Evolutionary conservation across 2,797 vertebrate genomes (phyloP).

Genomic region (Rhabdomys pumilio): DNA sequence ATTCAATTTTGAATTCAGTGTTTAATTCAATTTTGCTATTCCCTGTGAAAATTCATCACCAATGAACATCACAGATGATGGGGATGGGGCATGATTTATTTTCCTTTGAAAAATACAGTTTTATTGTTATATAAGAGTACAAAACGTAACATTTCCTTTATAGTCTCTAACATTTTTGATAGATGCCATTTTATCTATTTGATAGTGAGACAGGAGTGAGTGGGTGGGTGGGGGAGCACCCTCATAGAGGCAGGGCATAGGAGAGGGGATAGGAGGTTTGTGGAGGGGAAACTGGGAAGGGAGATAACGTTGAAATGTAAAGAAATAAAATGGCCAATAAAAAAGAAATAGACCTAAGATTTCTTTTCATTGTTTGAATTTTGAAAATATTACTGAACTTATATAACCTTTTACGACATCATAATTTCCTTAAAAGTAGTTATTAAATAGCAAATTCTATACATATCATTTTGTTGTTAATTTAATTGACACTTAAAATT

Average conservation of each 20-base stretch:
- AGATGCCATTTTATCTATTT: neutral
- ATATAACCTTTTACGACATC: neutral
- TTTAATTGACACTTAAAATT: neutral
- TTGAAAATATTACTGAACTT: neutral
- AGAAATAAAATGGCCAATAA: too few species aligned
- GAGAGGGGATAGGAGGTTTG: too few species aligned
- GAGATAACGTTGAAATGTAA: too few species aligned
- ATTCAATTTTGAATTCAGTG: neutral
- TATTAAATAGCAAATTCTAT: neutral
- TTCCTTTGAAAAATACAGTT: neutral
- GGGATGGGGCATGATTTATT: neutral
- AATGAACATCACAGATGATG: constrained; percentile 24
- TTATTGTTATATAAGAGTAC: neutral
- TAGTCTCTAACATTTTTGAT: neutral
- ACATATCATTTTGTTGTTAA: neutral
- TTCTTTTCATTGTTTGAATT: neutral
- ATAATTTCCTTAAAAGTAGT: neutral
- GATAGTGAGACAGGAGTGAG: neutral
- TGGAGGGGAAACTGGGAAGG: too few species aligned
- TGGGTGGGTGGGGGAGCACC: too few species aligned
- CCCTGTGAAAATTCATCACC: constrained; percentile 69
- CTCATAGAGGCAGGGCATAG: too few species aligned
- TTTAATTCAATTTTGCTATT: constrained; percentile 80
- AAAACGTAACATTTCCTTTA: neutral
- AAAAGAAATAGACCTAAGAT: too few species aligned